Conservation (phyloP, 1,140 invertebrate species). For the Rhagoletis zephyria region DNA sequence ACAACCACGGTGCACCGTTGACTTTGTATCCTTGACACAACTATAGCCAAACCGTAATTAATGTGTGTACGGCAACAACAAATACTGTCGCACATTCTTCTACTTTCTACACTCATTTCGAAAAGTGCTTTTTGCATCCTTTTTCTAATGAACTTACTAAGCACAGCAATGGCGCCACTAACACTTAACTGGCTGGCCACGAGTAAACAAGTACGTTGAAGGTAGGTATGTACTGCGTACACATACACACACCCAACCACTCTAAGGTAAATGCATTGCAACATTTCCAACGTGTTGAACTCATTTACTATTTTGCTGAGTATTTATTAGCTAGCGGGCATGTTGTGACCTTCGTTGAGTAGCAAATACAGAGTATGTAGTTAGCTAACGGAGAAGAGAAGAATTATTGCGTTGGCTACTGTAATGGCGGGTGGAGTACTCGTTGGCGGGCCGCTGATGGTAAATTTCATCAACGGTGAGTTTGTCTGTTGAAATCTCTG, state of each 20-base stretch:
- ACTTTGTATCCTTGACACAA: constrained; percentile 39
- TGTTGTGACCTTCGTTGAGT: constrained; percentile 44
- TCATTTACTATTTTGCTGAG: constrained; percentile 42
- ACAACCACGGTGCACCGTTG: background rate
- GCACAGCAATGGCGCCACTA: background rate
- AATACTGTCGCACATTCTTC: background rate
- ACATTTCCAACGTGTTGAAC: constrained; percentile 25
- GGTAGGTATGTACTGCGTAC: background rate
- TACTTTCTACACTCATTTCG: constrained; percentile 13
- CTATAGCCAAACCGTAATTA: constrained; percentile 15
- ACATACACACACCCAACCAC: background rate
- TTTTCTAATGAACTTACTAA: constrained; percentile 34
- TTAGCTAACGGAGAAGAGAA: background rate
- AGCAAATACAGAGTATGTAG: background rate
- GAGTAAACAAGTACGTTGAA: background rate
- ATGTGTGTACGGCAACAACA: background rate
- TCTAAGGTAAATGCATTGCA: background rate
- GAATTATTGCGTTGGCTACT: constrained; percentile 17
- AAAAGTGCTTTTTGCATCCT: constrained; percentile 13
- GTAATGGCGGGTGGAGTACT: background rate
- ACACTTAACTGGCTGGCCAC: background rate
- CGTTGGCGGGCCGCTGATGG: background rate
- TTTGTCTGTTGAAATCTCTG: constrained; percentile 10
- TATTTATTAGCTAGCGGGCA: constrained; percentile 49
- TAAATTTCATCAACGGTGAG: background rate